phyloP scores from a whole-genome alignment of 1,140 invertebrate species.

The Andricus grossulariae region DNA sequence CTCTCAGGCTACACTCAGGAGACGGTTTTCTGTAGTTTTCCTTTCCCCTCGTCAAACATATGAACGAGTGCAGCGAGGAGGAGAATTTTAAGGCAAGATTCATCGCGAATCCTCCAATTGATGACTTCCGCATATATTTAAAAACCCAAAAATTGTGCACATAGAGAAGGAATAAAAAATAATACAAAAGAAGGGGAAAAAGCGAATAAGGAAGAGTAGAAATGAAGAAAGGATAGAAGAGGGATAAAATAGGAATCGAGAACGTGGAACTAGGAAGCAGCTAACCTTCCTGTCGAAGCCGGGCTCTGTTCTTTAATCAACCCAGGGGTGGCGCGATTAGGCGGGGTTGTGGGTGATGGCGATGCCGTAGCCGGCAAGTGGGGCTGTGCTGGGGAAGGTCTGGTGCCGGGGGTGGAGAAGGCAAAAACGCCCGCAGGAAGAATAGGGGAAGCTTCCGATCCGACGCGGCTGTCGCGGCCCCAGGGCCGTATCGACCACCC shows the following conservation, averaged over 20 bases:
- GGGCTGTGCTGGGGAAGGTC: conserved; percentile 43
- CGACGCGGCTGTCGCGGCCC: conserved; percentile 71
- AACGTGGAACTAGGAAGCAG: conserved; percentile 45
- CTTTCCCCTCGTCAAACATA: too few relatives aligned
- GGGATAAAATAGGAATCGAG: conserved; percentile 31
- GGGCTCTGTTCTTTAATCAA: conserved; percentile 74
- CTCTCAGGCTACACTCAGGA: too few relatives aligned
- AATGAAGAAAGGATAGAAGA: conserved; percentile 7
- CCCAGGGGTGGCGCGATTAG: conserved; percentile 69
- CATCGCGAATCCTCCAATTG: background rate
- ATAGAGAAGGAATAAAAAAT: background rate
- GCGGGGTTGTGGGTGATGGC: conserved; percentile 62
- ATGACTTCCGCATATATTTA: too few relatives aligned
- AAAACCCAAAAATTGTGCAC: too few relatives aligned
- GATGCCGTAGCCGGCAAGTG: conserved; percentile 49
- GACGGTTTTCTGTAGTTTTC: too few relatives aligned
- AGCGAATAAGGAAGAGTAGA: conserved; percentile 27
- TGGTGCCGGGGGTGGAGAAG: conserved; percentile 59
- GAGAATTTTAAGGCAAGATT: background rate
- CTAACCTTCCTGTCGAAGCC: conserved; percentile 41
- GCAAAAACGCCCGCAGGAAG: conserved; percentile 73
- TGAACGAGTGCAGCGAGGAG: too few relatives aligned
- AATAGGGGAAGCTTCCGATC: conserved; percentile 71
- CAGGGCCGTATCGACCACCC: conserved; percentile 73
- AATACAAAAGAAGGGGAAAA: conserved; percentile 6